Conservation (phyloP, 1,140 invertebrate genomes). For the Dreissena rostriformis region DNA sequence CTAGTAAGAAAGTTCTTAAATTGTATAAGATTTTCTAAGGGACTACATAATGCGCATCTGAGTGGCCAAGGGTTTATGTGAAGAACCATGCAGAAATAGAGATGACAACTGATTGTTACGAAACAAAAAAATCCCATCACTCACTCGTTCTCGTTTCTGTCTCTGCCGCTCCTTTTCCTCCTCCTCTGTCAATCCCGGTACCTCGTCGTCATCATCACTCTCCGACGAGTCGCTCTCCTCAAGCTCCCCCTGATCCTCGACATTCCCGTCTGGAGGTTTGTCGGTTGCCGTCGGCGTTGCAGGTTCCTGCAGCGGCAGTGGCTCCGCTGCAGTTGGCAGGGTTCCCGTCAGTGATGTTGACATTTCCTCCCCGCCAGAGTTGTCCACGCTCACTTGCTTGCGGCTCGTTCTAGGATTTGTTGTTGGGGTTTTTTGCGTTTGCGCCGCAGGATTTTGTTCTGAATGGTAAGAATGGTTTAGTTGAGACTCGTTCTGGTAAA, state of each 20-base stretch:
- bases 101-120: not conserved
- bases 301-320: not conserved
- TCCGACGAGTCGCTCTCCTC: slow-evolving; percentile 76
- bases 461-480: no score
- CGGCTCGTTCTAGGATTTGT: slow-evolving; percentile 31
- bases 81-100: not conserved
- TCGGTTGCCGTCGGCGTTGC: not conserved
- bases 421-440: no score
- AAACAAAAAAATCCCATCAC: not conserved
- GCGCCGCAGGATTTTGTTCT: no score
- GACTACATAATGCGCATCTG: no score
- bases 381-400: slow-evolving; percentile 25
- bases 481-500: no score
- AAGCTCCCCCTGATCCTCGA: slow-evolving; percentile 58
- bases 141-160: slow-evolving; percentile 75
- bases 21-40: no score
- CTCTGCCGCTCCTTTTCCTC: slow-evolving; percentile 72
- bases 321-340: not conserved
- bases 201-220: slow-evolving; percentile 75
- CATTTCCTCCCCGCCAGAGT: slow-evolving; percentile 68
- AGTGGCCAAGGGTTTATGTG: no score
- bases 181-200: slow-evolving; percentile 80
- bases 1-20: no score
- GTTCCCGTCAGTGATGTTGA: not conserved
- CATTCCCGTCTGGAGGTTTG: slow-evolving; percentile 82